phyloP scores from a whole-genome alignment of 2,113 vertebrate genomes.

The Lota lota region DNA sequence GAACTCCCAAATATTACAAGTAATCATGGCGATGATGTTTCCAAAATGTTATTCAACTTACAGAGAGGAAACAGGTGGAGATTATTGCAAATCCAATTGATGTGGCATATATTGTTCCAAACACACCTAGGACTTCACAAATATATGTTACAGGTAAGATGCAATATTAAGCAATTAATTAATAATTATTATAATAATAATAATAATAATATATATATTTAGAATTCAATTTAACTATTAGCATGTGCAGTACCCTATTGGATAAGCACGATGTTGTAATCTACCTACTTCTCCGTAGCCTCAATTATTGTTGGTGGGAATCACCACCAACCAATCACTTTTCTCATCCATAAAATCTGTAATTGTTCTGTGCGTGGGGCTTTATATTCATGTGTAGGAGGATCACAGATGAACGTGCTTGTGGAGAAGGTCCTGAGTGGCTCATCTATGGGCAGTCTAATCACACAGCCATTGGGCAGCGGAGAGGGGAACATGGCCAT shows the following conservation, averaged over 20 bases:
- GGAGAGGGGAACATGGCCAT: constrained; percentile 64
- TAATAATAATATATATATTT: neutral
- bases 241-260: too few species aligned
- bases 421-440: constrained; percentile 49
- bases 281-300: too few species aligned
- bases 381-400: neutral
- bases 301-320: too few species aligned
- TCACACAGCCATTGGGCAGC: constrained; percentile 42
- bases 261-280: too few species aligned
- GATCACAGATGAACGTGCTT: constrained; percentile 18
- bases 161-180: neutral
- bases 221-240: too few species aligned
- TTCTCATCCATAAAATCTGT: neutral
- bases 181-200: neutral
- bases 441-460: constrained; percentile 30
- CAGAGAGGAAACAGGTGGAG: constrained; percentile 51
- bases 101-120: constrained; percentile 37
- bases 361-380: neutral
- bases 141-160: constrained; percentile 68
- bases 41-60: neutral
- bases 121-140: constrained; percentile 50
- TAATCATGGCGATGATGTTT: neutral
- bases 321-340: too few species aligned
- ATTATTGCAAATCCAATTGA: constrained; percentile 46
- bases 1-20: neutral